phyloP scores from a whole-genome alignment of 2,113 vertebrate species.

The Sorex araneus region DNA sequence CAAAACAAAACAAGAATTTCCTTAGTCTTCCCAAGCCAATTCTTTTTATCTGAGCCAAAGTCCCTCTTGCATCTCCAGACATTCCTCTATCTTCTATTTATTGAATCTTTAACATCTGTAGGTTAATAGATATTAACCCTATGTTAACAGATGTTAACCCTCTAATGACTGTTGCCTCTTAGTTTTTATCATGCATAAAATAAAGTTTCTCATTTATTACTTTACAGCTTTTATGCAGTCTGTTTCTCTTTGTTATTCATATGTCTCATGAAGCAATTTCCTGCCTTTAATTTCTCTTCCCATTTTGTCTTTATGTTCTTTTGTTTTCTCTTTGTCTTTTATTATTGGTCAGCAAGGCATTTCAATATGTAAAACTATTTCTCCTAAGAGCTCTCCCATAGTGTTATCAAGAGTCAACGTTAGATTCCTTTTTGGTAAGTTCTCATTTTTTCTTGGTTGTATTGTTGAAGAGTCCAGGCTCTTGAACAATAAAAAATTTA shows the following conservation, averaged over 20 bases:
- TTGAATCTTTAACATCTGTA: background rate
- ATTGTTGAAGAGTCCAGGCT: conserved; percentile 94
- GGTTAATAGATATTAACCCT: background rate
- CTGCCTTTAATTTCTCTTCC: conserved; percentile 1
- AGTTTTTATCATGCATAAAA: conserved; percentile 10
- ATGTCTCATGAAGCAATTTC: conserved; percentile 17
- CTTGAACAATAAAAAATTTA: conserved; percentile 96
- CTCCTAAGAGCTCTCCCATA: conserved; percentile 62
- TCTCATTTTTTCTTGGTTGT: conserved; percentile 89
- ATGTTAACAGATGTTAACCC: no score
- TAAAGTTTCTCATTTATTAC: background rate
- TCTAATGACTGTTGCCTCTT: background rate
- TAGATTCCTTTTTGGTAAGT: conserved; percentile 40
- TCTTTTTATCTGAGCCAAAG: background rate
- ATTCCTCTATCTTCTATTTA: background rate
- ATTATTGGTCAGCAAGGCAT: conserved; percentile 72
- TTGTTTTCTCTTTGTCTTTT: background rate
- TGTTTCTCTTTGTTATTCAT: background rate
- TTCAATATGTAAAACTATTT: conserved; percentile 56
- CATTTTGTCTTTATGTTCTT: background rate
- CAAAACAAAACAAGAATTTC: no score
- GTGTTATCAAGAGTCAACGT: conserved; percentile 57
- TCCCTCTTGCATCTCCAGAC: background rate
- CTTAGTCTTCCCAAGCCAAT: background rate
- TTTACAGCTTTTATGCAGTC: background rate